Base-by-base conservation (phyloP, 2,888 invertebrate species). In the Dendrolimus houi region DNA sequence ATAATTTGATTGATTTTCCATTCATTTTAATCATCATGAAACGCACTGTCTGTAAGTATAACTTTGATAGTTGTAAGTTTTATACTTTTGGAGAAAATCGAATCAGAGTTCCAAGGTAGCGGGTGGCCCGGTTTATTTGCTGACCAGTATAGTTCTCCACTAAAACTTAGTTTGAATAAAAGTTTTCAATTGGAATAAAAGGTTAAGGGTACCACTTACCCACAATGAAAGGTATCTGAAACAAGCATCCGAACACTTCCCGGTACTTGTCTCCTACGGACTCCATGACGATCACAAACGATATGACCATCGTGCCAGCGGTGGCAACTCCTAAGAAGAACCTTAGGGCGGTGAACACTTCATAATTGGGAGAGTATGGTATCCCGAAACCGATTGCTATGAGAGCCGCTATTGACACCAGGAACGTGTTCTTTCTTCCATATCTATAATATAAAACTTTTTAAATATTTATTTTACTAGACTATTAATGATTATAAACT, bases 251-350 rank as follows among this genome's bases (percentile, higher is more conserved):
- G 9, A 92, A 67, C 6, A 87, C 63, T 61, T 92, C 93, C 7
- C 93, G 79, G 66, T 87, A 92, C 54, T 82, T 81, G 0, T 87
- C 80, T 0, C 94, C 94, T 8, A 93, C 86, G 0, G 93, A 83
- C 70, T 94, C 94, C 93, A 94, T 94, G 41, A 94, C 83, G 17
- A 94, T 85, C 1, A 94, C 94, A 67, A 94, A 94, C 64, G 94
- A 94, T 54, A 95, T 94, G 54, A 95, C 94, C 95, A 96, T 96
- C 8, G 95, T 95, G 42, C 96, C 96, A 8, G 96, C 95, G 0
- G 95, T 94, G n/a, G 94, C 94, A 58, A 95, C 72, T 0, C 95
- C 96, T 13, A 93, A 91, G 55, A 95, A 73, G 75, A 96, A 94
- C 62, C 96, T 85, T 52, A 94, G 83, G 0, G 92, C 53, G 3